Evolutionary conservation across 2,113 vertebrate species (phyloP).

Genomic region (Lamprologus tigripictilis): DNA sequence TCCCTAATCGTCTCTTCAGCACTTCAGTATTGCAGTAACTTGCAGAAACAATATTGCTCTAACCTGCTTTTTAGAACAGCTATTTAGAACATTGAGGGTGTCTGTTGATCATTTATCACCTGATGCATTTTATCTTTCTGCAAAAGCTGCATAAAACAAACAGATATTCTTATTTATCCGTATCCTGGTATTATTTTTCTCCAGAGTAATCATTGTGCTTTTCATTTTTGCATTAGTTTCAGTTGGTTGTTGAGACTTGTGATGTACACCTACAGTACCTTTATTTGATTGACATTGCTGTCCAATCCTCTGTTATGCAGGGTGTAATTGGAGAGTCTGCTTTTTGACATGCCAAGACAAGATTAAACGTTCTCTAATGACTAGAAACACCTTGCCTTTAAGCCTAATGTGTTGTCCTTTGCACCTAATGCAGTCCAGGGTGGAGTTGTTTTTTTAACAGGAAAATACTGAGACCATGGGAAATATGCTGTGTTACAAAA

Average conservation of each 20-base stretch:
- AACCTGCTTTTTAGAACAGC: not conserved
- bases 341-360: not conserved
- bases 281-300: not conserved
- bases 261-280: not conserved
- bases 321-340: not conserved
- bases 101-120: not conserved
- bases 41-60: not conserved
- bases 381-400: constrained; percentile 1
- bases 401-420: not conserved
- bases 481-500: not conserved
- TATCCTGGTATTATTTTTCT: not conserved
- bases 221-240: not conserved
- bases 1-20: not conserved
- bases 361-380: not conserved
- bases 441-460: not conserved
- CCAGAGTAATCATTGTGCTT: not conserved
- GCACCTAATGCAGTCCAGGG: not conserved
- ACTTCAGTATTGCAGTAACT: not conserved
- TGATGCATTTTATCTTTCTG: not conserved
- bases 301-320: not conserved
- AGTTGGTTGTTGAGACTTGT: not conserved
- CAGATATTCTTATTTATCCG: not conserved
- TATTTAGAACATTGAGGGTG: not conserved
- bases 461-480: not conserved
- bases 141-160: not conserved